These are phyloP conservation scores for Leucophenga varia DNA, from an alignment of 1,140 invertebrate genomes.

Conservation along the genomic window DNA sequence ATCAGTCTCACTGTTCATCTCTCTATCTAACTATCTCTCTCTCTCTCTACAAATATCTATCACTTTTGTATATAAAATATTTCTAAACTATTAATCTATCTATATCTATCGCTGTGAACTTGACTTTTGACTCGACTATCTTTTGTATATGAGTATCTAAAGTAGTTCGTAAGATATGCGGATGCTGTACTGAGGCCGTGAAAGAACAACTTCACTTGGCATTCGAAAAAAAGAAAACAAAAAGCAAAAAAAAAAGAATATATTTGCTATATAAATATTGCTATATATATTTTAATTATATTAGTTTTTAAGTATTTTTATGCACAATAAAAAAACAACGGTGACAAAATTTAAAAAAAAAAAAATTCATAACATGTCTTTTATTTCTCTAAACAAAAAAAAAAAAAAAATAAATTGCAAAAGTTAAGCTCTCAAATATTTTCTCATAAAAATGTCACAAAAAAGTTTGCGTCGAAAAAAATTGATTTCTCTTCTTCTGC, in stretches of 20 bases:
- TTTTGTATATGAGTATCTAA: slow-evolving; percentile 22
- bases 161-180: slow-evolving; percentile 33
- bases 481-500: no score
- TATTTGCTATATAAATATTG: no score
- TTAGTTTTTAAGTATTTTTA: slow-evolving; percentile 50
- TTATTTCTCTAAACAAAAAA: slow-evolving; percentile 1
- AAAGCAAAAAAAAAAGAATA: no score
- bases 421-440: not conserved
- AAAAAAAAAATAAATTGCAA: not conserved
- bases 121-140: slow-evolving; percentile 10
- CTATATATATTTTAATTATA: slow-evolving; percentile 45
- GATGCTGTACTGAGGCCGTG: slow-evolving; percentile 25
- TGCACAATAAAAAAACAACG: slow-evolving; percentile 55
- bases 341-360: slow-evolving; percentile 56
- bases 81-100: slow-evolving; percentile 17
- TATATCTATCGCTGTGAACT: slow-evolving; percentile 9
- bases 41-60: slow-evolving; percentile 19
- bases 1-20: slow-evolving; percentile 3
- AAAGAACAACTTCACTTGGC: slow-evolving; percentile 33
- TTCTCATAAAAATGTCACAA: no score
- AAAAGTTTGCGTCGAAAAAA: no score
- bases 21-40: slow-evolving; percentile 8
- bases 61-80: slow-evolving; percentile 45
- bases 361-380: slow-evolving; percentile 8
- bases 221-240: slow-evolving; percentile 5